A percentile compares a stretch with the other conserved stretches of the same genome.
Conservation (phyloP, 2,113 vertebrate genomes). For the Zosterops pallidus region DNA sequence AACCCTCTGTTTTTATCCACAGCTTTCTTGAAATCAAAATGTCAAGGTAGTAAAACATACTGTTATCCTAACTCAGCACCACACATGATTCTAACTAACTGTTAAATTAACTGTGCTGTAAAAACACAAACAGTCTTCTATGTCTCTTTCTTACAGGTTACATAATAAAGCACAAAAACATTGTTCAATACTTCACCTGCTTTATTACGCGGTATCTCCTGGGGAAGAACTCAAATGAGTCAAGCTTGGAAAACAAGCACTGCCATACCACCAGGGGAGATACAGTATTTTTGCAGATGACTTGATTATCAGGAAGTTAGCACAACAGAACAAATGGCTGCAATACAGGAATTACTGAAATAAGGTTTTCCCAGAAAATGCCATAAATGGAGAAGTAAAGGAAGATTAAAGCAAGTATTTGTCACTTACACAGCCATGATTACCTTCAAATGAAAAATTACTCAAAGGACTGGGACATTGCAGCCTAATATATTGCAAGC, state of each 20-base stretch:
- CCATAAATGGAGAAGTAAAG: background rate
- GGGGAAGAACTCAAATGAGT: constrained; percentile 60
- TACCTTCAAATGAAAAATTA: constrained; percentile 51
- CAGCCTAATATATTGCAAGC: constrained; percentile 32
- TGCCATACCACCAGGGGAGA: constrained; percentile 68
- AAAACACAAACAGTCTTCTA: background rate
- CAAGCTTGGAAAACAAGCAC: constrained; percentile 70
- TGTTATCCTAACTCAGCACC: background rate
- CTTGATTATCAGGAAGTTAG: constrained; percentile 83
- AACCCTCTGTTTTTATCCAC: background rate
- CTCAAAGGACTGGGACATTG: constrained; percentile 38
- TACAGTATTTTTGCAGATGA: constrained; percentile 75
- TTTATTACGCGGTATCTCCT: constrained; percentile 59
- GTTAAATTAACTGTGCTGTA: background rate
- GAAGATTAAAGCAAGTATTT: constrained; percentile 30
- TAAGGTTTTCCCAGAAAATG: constrained; percentile 52
- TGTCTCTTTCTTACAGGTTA: background rate
- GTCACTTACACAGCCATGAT: constrained; percentile 25
- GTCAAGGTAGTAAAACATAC: background rate
- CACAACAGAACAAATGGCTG: constrained; percentile 70
- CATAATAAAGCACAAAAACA: constrained; percentile 4
- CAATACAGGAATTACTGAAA: constrained; percentile 58
- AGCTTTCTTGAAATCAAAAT: background rate
- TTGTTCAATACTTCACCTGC: constrained; percentile 63
- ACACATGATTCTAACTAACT: background rate